Percentiles rank a stretch among this genome's conserved stretches.
phyloP scores from a whole-genome alignment of 1,140 invertebrate genomes.

The Heliothis subflexa region DNA sequence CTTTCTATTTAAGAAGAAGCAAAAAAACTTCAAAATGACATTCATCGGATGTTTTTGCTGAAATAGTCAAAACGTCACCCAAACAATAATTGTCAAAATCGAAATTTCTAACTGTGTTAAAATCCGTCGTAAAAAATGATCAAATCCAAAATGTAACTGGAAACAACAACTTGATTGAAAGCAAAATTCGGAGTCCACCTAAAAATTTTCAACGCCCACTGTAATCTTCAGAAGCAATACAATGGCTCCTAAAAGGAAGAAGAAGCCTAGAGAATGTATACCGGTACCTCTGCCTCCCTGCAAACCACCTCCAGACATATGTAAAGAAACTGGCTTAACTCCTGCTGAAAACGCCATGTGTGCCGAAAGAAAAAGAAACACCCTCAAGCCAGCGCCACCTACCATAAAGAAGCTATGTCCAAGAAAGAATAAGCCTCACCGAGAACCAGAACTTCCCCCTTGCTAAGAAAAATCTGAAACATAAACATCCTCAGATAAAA shows the following conservation, averaged over 20 bases:
- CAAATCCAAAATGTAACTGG: too few relatives aligned
- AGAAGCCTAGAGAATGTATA: background rate
- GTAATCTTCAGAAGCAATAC: too few relatives aligned
- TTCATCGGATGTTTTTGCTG: too few relatives aligned
- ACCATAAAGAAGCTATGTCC: background rate
- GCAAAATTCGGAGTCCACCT: too few relatives aligned
- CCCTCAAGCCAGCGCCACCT: background rate
- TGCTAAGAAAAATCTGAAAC: background rate
- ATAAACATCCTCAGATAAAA: background rate
- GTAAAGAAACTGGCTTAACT: background rate
- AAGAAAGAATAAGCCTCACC: background rate
- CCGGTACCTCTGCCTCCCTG: background rate
- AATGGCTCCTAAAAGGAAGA: constrained; percentile 19
- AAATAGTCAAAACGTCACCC: background rate
- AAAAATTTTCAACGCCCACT: background rate
- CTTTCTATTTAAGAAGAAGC: background rate
- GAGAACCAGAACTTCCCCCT: background rate
- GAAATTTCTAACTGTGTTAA: background rate
- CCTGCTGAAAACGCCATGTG: constrained; percentile 8
- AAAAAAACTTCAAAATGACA: background rate
- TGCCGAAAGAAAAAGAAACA: background rate
- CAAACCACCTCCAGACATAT: background rate
- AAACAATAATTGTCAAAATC: background rate
- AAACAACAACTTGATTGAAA: too few relatives aligned
- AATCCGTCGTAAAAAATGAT: too few relatives aligned